Percentiles rank a stretch among this genome's conserved stretches.
Conservation (phyloP, 2,888 invertebrate genomes). For the Torymus tubicola region DNA sequence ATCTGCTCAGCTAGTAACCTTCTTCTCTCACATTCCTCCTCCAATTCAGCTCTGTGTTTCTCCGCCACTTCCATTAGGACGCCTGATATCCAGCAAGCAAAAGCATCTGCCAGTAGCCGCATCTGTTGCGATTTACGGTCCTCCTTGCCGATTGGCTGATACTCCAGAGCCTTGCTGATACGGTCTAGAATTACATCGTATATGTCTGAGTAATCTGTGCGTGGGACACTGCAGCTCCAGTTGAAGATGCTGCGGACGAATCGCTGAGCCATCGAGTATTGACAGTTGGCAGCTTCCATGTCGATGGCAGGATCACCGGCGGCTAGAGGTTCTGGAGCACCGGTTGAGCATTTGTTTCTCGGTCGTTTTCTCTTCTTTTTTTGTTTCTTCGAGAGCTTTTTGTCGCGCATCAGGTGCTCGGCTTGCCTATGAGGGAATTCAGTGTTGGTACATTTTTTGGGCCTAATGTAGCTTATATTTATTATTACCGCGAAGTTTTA, state of each 20-base stretch:
- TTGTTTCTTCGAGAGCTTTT: slow-evolving; percentile 43
- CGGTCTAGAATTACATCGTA: slow-evolving; percentile 66
- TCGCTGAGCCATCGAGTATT: slow-evolving; percentile 69
- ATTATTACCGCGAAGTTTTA: too few species aligned
- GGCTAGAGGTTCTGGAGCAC: not conserved
- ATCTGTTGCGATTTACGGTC: slow-evolving; percentile 71
- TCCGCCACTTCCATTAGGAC: slow-evolving; percentile 68
- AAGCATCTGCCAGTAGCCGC: slow-evolving; percentile 67
- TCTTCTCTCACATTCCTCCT: slow-evolving; percentile 53
- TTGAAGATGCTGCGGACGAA: slow-evolving; percentile 69
- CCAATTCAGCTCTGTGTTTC: slow-evolving; percentile 59
- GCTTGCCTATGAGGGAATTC: slow-evolving; percentile 66
- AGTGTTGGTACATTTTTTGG: too few species aligned
- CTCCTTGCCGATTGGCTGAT: slow-evolving; percentile 61
- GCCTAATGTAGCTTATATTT: too few species aligned
- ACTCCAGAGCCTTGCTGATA: slow-evolving; percentile 63
- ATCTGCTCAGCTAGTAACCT: too few species aligned
- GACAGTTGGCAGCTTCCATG: slow-evolving; percentile 66
- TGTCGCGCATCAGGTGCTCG: slow-evolving; percentile 61
- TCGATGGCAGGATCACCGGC: slow-evolving; percentile 58
- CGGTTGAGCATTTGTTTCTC: not conserved
- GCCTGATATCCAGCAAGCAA: slow-evolving; percentile 71
- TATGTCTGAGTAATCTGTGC: slow-evolving; percentile 69
- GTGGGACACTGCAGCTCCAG: slow-evolving; percentile 65
- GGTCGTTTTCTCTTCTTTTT: slow-evolving; percentile 49